A percentile compares a stretch with the other conserved stretches of the same genome.
These are phyloP conservation scores for human (Homo sapiens) DNA, from an alignment of 2,113 vertebrate genomes.

Conservation along the genomic window DNA sequence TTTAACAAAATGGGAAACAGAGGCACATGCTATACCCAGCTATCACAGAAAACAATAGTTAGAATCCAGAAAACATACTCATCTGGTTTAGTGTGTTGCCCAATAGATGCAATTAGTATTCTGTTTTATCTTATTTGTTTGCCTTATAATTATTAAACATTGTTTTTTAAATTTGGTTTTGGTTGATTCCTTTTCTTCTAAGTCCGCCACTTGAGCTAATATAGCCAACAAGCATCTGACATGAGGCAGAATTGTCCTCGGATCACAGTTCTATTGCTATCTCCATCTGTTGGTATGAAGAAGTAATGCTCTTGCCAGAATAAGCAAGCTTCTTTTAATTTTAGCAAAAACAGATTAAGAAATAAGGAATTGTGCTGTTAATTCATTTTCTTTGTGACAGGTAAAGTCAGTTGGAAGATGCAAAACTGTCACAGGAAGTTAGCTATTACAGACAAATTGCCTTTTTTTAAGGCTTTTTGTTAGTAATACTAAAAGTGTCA, in stretches of 20 bases:
- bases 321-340: slow-evolving; percentile 60
- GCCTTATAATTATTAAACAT: slow-evolving; percentile 16
- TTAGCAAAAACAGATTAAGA: slow-evolving; percentile 56
- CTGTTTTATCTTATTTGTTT: slow-evolving; percentile 23
- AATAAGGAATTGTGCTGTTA: slow-evolving; percentile 46
- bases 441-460: background rate
- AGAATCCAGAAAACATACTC: background rate
- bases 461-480: background rate
- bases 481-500: slow-evolving; percentile 46
- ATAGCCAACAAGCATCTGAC: slow-evolving; percentile 44
- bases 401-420: slow-evolving; percentile 37
- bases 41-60: background rate
- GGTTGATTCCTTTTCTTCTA: slow-evolving; percentile 5
- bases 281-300: slow-evolving; percentile 73
- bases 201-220: slow-evolving; percentile 20
- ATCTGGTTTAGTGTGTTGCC: background rate
- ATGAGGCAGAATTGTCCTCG: slow-evolving; percentile 21
- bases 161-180: background rate
- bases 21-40: background rate
- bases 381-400: slow-evolving; percentile 19
- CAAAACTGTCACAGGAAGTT: background rate
- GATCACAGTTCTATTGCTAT: slow-evolving; percentile 42
- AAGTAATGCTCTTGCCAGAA: slow-evolving; percentile 54
- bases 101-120: background rate
- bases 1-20: slow-evolving; percentile 18